These are phyloP conservation scores for Cosmia trapezina DNA, from an alignment of 2,888 invertebrate genomes.

Conservation along the genomic window DNA sequence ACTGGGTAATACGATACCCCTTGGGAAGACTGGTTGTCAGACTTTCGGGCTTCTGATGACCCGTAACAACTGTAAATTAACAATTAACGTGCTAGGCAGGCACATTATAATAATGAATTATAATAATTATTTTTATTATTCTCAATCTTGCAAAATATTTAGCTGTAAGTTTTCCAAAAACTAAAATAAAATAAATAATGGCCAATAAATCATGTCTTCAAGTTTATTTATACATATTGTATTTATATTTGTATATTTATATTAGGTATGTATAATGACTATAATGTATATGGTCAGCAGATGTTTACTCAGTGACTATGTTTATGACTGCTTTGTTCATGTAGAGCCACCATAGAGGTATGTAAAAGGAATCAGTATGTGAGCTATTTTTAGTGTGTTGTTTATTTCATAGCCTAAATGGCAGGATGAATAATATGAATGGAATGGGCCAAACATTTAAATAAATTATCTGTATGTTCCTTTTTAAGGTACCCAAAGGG, in stretches of 20 bases:
- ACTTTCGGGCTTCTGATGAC: too few species aligned
- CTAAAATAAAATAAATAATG: too few species aligned
- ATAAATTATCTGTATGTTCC: not conserved
- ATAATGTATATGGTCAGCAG: conserved; percentile 35
- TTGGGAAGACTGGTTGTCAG: too few species aligned
- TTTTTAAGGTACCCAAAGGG: not conserved
- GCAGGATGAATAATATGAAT: not conserved
- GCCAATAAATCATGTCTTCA: conserved; percentile 14
- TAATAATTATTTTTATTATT: too few species aligned
- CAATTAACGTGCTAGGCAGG: too few species aligned
- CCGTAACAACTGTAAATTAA: too few species aligned
- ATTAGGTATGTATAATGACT: too few species aligned
- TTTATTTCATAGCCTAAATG: not conserved
- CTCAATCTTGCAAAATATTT: too few species aligned
- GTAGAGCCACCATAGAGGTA: not conserved
- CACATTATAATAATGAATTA: too few species aligned
- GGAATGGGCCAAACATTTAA: not conserved
- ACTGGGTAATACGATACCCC: too few species aligned
- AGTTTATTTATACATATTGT: conserved; percentile 21
- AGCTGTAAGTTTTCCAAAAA: too few species aligned
- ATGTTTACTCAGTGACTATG: conserved; percentile 24
- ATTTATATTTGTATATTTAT: not conserved
- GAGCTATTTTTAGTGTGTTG: conserved; percentile 13
- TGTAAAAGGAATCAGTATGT: conserved; percentile 13
- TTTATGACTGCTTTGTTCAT: conserved; percentile 36